phyloP scores from a whole-genome alignment of 2,113 vertebrate species.

The Austrofundulus limnaeus region DNA sequence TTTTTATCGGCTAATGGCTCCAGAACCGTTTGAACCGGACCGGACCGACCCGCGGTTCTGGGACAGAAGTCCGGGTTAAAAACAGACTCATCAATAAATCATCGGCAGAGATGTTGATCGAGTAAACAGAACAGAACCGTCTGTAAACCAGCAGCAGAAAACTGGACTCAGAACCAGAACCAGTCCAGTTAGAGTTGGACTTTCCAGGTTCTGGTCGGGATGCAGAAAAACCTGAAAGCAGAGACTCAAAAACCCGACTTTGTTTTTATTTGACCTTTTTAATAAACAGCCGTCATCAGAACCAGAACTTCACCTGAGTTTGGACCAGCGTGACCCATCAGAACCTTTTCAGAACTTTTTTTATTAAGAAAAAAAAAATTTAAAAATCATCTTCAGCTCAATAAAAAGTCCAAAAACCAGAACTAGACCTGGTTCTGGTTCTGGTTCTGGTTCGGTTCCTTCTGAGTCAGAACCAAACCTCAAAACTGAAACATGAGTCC shows the following conservation, averaged over 20 bases:
- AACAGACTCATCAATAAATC: not conserved
- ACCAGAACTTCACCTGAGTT: not conserved
- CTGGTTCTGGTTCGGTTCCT: no score
- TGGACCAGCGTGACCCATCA: not conserved
- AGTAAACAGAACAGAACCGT: no score
- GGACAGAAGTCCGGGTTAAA: no score
- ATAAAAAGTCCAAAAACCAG: not conserved
- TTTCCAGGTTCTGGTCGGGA: not conserved
- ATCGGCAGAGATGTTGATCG: no score
- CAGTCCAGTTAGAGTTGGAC: not conserved
- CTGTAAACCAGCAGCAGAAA: not conserved
- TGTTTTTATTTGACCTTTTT: no score
- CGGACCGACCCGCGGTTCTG: not conserved
- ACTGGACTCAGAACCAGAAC: no score
- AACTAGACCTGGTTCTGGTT: not conserved
- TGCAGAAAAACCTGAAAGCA: no score
- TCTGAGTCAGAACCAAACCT: not conserved
- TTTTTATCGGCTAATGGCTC: slow-evolving; percentile 35
- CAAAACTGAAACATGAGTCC: not conserved
- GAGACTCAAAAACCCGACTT: no score
- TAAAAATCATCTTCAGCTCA: not conserved
- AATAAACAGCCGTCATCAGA: no score
- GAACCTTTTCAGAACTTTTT: not conserved
- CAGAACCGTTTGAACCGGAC: not conserved
- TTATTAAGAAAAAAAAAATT: no score